Evolutionary conservation across 30 jellyfish, hydroid and myxozoan genomes (phyloP).

Genomic region (Mastigias papua): DNA sequence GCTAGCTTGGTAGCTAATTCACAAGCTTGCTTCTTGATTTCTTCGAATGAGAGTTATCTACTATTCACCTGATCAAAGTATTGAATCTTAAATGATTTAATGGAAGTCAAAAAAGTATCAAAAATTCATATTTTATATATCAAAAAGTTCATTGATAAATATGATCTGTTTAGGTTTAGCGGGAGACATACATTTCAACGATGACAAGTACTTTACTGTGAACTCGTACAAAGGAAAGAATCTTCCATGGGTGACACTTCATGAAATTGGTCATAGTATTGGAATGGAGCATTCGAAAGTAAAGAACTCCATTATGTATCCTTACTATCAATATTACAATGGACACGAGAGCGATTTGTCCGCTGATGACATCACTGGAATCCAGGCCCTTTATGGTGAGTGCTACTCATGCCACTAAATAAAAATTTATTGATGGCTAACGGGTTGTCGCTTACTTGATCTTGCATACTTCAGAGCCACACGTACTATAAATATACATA

Average conservation of each 20-base stretch:
- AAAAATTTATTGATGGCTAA: too few species aligned
- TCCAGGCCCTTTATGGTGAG: slow-evolving; percentile 97
- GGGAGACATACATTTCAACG: slow-evolving; percentile 98
- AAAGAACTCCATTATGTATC: slow-evolving; percentile 89
- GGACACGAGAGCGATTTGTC: slow-evolving; percentile 76
- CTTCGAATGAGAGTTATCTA: too few species aligned
- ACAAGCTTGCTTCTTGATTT: too few species aligned
- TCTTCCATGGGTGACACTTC: slow-evolving; percentile 93
- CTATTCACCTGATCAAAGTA: too few species aligned
- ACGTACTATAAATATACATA: too few species aligned
- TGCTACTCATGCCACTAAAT: not conserved
- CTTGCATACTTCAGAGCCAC: too few species aligned
- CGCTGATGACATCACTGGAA: slow-evolving; percentile 88
- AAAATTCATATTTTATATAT: too few species aligned
- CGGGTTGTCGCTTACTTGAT: too few species aligned
- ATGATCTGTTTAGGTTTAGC: slow-evolving; percentile 83
- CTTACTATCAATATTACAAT: slow-evolving; percentile 85
- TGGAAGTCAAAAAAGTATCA: too few species aligned
- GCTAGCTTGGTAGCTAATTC: too few species aligned
- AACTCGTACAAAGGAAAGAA: slow-evolving; percentile 81
- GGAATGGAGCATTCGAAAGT: slow-evolving; percentile 90
- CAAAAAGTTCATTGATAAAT: not conserved
- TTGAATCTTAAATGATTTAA: too few species aligned
- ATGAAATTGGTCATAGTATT: slow-evolving; percentile 96
- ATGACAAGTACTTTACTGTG: slow-evolving; percentile 86